Evolutionary conservation across 1,140 invertebrate genomes (phyloP).

Genomic region (Melitaea cinxia): DNA sequence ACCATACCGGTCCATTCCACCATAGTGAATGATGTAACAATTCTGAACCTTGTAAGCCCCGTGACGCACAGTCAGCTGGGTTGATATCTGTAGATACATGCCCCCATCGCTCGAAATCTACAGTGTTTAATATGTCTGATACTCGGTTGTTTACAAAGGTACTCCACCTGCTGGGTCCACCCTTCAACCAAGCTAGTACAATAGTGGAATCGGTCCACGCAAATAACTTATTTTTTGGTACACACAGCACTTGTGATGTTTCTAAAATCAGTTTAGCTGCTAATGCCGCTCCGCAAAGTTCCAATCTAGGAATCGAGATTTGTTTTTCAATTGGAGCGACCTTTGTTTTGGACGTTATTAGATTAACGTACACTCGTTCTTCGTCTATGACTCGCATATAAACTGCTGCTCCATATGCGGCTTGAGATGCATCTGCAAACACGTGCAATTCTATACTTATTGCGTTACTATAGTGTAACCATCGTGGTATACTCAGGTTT

Average conservation of each 20-base stretch:
- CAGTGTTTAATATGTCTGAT: slow-evolving; percentile 18
- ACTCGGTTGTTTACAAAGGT: slow-evolving; percentile 31
- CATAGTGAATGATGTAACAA: slow-evolving; percentile 9
- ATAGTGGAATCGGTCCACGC: slow-evolving; percentile 70
- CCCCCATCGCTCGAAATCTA: slow-evolving; percentile 21
- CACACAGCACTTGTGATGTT: slow-evolving; percentile 44
- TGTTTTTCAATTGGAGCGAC: slow-evolving; percentile 55
- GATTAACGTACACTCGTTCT: slow-evolving; percentile 19
- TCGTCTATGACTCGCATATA: slow-evolving; percentile 33
- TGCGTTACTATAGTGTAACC: background rate
- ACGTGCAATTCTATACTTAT: slow-evolving; percentile 38
- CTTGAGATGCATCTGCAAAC: slow-evolving; percentile 43
- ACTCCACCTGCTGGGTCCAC: slow-evolving; percentile 35
- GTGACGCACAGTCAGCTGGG: slow-evolving; percentile 26
- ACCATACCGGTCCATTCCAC: slow-evolving; percentile 24
- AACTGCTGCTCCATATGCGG: slow-evolving; percentile 42
- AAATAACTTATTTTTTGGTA: slow-evolving; percentile 45
- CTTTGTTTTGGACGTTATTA: slow-evolving; percentile 54
- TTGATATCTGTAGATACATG: slow-evolving; percentile 26
- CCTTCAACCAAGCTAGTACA: slow-evolving; percentile 55
- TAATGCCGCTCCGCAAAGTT: slow-evolving; percentile 57
- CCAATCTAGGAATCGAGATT: slow-evolving; percentile 53
- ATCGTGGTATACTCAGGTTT: slow-evolving; percentile 19
- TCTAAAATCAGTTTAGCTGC: slow-evolving; percentile 41
- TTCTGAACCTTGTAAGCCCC: slow-evolving; percentile 13